Evolutionary conservation across 2,888 invertebrate species (phyloP), one percentile per base, ranked within the genome.

Genomic region (Opisthograptis luteolata): DNA sequence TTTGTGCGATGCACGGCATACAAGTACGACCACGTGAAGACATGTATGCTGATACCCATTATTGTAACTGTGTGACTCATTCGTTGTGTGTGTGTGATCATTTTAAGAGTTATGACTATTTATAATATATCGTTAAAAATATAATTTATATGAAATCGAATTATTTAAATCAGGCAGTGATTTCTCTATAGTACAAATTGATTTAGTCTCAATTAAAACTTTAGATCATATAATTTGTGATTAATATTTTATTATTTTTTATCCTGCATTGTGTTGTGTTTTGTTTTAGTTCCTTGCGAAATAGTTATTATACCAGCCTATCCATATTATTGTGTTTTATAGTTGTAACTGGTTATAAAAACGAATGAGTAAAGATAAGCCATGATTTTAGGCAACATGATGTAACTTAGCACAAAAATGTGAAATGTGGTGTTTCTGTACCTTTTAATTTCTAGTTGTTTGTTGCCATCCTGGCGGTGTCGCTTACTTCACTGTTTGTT

Each of bases 141-240:
- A 30, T 40, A 14, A 31, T 47, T 40, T 41, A 48, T 53, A 35
- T 59, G 41, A 45, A 46, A 52, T 55, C 63, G 68, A 73, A 68
- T 66, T 72, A 62, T 64, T 70, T 69, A 66, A 58, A 73, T 69
- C 71, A 62, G 67, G 66, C 69, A 72, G 73, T 79, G 73, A 76
- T 79, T 81, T 80, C 65, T 76, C 69, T 71, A 79, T 80, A 87
- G 88, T 89, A 88, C 88, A 87, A 88, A 87, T 81, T 79, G 67
- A 66, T 78, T 77, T 84, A 84, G 82, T 85, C 75, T 66, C 73
- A 60, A 36, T 31, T 37, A 39, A 69, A 77, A 76, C 76, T 84
- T 81, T 84, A 79, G 62, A 64, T 57, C 52, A 58, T 69, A 68
- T 77, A 65, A 76, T 73, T 77, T 72, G 71, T 72, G 52, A 62